Percentiles rank a stretch among this genome's conserved stretches.
These are phyloP conservation scores for Macrotrachela quadricornifera DNA, from an alignment of 1,140 invertebrate species.

Conservation along the genomic window DNA sequence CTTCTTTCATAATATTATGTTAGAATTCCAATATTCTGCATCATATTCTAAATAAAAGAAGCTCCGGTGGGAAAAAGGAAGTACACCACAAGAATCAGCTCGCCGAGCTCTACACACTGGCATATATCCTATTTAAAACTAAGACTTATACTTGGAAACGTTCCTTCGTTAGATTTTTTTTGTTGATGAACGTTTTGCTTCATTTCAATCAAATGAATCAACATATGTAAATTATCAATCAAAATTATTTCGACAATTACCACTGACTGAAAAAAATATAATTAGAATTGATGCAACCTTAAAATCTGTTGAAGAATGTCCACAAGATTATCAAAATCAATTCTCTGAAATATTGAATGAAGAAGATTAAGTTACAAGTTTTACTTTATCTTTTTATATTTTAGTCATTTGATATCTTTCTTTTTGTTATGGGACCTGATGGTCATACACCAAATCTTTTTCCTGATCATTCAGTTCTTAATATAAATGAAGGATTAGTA, in stretches of 20 bases:
- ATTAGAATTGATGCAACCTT: constrained; percentile 21
- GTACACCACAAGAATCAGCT: too few species aligned
- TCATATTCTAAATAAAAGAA: too few species aligned
- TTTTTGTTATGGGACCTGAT: constrained; percentile 92
- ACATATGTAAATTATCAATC: constrained; percentile 53
- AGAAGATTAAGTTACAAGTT: constrained; percentile 10
- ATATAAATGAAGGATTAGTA: not conserved
- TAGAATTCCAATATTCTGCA: too few species aligned
- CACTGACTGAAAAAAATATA: constrained; percentile 25
- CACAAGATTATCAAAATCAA: constrained; percentile 43
- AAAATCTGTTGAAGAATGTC: constrained; percentile 47
- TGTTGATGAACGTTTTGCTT: constrained; percentile 77
- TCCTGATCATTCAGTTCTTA: constrained; percentile 49
- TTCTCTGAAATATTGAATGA: not conserved
- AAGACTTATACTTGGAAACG: too few species aligned
- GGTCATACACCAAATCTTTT: constrained; percentile 96
- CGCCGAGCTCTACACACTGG: too few species aligned
- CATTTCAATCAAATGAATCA: constrained; percentile 55
- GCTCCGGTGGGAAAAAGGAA: too few species aligned
- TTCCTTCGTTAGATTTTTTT: too few species aligned
- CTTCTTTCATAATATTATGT: too few species aligned
- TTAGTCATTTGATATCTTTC: constrained; percentile 64
- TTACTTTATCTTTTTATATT: constrained; percentile 28
- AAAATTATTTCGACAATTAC: constrained; percentile 35
- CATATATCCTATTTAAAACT: too few species aligned